Percentiles rank a stretch among this genome's conserved stretches.
These are phyloP conservation scores for Arenaria interpres DNA, from an alignment of 2,113 vertebrate genomes.

Conservation along the genomic window DNA sequence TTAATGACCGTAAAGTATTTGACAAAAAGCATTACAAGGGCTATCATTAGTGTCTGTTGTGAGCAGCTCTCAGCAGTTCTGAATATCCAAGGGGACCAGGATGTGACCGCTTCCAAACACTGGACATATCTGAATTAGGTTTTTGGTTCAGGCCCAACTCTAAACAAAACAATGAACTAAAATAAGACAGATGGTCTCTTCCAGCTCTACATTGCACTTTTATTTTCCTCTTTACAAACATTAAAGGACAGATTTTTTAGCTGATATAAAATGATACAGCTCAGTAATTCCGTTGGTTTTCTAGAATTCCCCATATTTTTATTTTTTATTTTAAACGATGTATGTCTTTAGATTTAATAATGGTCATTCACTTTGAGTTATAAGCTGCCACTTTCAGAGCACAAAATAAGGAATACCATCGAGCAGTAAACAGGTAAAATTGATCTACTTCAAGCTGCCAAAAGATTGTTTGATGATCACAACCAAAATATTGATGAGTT, in stretches of 20 bases:
- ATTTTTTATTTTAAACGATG: background rate
- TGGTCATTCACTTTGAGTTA: background rate
- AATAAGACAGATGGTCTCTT: constrained; percentile 27
- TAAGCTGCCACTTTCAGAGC: background rate
- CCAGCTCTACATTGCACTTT: background rate
- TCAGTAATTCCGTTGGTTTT: background rate
- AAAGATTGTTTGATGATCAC: background rate
- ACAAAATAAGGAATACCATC: background rate
- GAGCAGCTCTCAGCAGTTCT: background rate
- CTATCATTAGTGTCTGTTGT: background rate
- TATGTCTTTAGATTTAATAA: background rate
- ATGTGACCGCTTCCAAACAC: background rate
- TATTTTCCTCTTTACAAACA: background rate
- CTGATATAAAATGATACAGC: background rate
- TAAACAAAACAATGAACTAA: background rate
- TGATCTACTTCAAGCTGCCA: background rate
- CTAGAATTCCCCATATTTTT: background rate
- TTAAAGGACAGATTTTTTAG: constrained; percentile 10
- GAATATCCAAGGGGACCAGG: background rate
- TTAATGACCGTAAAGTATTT: background rate
- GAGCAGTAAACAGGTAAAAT: background rate
- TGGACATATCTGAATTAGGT: background rate
- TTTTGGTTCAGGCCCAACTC: background rate
- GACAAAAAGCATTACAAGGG: background rate
- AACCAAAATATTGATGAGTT: constrained; percentile 2